phyloP scores from a whole-genome alignment of 2,797 vertebrate genomes.

The Pseudochirops cupreus region DNA sequence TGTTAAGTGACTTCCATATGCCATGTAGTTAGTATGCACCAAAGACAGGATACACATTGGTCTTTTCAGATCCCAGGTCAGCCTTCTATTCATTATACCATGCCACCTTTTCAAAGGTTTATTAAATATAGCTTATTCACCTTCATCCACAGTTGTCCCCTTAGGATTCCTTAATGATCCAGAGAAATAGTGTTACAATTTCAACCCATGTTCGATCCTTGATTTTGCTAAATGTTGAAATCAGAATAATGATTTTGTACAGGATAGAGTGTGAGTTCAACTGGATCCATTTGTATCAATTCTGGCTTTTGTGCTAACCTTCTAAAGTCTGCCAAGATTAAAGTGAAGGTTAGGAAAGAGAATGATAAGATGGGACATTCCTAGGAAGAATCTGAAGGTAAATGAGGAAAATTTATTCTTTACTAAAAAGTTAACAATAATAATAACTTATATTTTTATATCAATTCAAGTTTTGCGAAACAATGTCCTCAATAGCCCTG shows the following conservation, averaged over 20 bases:
- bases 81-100: not conserved
- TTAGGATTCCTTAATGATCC: not conserved
- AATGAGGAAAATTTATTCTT: constrained; percentile 11
- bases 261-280: constrained; percentile 19
- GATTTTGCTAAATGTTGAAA: not conserved
- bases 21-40: not conserved
- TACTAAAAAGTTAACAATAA: constrained; percentile 10
- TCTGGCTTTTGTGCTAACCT: constrained; percentile 28
- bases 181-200: not conserved
- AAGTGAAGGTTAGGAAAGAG: not conserved
- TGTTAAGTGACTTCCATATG: not conserved
- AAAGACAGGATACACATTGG: not conserved
- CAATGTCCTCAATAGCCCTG: not conserved
- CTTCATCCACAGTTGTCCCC: not conserved
- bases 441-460: not conserved
- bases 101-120: not conserved
- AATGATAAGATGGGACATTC: constrained; percentile 28
- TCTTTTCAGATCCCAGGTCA: not conserved
- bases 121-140: not conserved
- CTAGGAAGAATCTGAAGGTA: constrained; percentile 14
- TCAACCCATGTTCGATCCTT: not conserved
- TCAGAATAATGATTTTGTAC: not conserved
- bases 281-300: constrained; percentile 5
- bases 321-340: constrained; percentile 49
- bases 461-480: not conserved